phyloP scores from a whole-genome alignment of 2,797 vertebrate species.

The Epinephelus malabaricus region DNA sequence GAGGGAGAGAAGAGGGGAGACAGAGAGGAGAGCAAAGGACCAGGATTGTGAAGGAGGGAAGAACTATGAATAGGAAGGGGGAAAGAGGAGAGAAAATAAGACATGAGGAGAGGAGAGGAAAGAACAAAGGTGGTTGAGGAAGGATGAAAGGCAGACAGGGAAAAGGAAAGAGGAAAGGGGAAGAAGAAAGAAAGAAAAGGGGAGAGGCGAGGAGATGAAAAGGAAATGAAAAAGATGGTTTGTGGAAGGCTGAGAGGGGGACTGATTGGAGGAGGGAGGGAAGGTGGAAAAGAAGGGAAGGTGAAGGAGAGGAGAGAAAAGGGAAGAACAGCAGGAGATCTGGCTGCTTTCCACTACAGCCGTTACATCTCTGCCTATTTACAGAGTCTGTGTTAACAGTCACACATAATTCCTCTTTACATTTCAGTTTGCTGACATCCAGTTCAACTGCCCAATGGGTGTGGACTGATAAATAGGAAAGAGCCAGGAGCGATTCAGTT shows the following conservation, averaged over 20 bases:
- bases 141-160: neutral
- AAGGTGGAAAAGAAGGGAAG: neutral
- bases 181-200: fast-evolving
- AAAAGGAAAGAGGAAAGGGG: neutral
- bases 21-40: neutral
- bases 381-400: conserved; percentile 28
- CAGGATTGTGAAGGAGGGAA: neutral
- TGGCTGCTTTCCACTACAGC: conserved; percentile 16
- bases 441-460: neutral
- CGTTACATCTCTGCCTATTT: conserved; percentile 56
- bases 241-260: neutral
- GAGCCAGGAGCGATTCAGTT: neutral
- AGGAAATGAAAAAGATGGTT: neutral
- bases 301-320: neutral
- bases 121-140: too few species aligned
- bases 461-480: neutral
- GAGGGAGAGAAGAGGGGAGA: neutral
- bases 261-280: neutral
- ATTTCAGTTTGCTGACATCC: neutral
- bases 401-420: conserved; percentile 6
- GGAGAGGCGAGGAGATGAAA: neutral
- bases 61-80: neutral
- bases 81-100: neutral
- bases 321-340: neutral
- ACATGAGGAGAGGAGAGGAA: neutral